A percentile compares a stretch with the other conserved stretches of the same genome.
Conservation (phyloP, 2,888 invertebrate species). For the Hirtodrosophila histrioides region DNA sequence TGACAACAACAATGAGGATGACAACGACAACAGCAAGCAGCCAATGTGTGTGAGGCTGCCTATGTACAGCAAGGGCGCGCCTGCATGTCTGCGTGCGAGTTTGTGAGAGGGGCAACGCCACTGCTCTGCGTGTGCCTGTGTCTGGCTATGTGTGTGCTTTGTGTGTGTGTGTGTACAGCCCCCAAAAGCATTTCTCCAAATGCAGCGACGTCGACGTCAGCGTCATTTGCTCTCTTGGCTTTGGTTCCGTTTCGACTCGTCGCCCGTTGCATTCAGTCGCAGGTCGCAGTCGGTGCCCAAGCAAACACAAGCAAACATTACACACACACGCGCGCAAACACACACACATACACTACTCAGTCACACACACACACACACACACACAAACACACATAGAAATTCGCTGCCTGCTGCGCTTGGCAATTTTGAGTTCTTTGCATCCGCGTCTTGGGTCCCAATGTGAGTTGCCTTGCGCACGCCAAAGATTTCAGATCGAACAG, state of each 20-base stretch:
- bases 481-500: constrained; percentile 77
- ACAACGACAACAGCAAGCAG: constrained; percentile 45
- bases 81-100: constrained; percentile 46
- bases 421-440: constrained; percentile 75
- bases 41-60: constrained; percentile 78
- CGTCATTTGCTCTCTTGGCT: constrained; percentile 45
- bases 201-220: constrained; percentile 57
- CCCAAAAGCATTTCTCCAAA: constrained; percentile 79
- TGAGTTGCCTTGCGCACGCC: constrained; percentile 81
- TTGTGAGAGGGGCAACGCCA: constrained; percentile 48
- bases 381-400: constrained; percentile 29
- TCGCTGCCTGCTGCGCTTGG: constrained; percentile 53
- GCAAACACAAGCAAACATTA: constrained; percentile 66
- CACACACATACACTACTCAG: constrained; percentile 4
- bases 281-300: constrained; percentile 35
- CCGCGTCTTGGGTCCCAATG: constrained; percentile 73
- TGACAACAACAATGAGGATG: constrained; percentile 16
- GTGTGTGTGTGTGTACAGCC: constrained; percentile 60
- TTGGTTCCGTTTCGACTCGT: constrained; percentile 60
- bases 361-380: constrained; percentile 13
- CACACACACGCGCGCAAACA: constrained; percentile 26
- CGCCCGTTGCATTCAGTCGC: constrained; percentile 60
- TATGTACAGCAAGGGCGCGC: constrained; percentile 66
- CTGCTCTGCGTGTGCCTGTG: constrained; percentile 12
- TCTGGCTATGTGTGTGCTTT: constrained; percentile 18